These are phyloP conservation scores for Barbus barbus DNA, from an alignment of 2,113 vertebrate species.

Conservation along the genomic window DNA sequence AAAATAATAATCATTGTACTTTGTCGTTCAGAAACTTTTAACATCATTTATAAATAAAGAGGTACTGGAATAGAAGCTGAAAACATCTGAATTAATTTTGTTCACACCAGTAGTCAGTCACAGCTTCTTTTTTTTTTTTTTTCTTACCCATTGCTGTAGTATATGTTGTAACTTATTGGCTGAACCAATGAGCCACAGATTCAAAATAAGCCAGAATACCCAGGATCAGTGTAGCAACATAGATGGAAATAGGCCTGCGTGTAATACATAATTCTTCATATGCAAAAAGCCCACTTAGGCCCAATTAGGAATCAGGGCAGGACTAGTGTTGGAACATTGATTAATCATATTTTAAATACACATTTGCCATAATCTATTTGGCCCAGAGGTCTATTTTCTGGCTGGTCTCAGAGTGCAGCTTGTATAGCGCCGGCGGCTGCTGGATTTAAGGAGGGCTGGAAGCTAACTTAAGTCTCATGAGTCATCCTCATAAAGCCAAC, in stretches of 20 bases:
- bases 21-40: neutral
- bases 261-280: neutral
- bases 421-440: neutral
- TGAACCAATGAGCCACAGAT: neutral
- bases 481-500: constrained; percentile 36
- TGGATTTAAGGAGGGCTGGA: constrained; percentile 21
- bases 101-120: no score
- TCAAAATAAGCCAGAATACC: neutral
- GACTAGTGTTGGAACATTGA: neutral
- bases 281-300: neutral
- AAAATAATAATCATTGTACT: neutral
- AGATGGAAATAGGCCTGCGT: neutral
- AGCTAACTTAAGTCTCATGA: constrained; percentile 42
- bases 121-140: no score
- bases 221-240: neutral
- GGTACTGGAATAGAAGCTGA: neutral
- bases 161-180: no score
- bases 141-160: no score
- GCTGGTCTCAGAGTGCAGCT: constrained; percentile 1
- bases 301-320: neutral
- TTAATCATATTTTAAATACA: constrained; percentile 6
- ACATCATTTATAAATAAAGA: neutral
- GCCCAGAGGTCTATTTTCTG: neutral
- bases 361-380: neutral
- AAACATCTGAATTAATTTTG: no score